phyloP scores from a whole-genome alignment of 2,888 invertebrate species.

The Drosophila nr. perissopoda region DNA sequence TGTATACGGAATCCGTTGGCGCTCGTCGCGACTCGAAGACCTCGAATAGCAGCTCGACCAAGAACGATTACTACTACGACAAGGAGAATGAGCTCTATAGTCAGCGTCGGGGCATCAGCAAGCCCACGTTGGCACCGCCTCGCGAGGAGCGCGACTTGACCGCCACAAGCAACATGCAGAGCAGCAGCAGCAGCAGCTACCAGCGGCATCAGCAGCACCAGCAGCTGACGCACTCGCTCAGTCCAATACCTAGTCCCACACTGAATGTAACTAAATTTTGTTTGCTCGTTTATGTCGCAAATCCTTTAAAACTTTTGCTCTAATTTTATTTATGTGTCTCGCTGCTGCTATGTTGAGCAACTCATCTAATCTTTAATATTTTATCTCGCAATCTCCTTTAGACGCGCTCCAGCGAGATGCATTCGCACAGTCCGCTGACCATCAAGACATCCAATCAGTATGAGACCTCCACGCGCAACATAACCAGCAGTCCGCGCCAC shows the following conservation, averaged over 20 bases:
- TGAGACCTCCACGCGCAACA: constrained; percentile 81
- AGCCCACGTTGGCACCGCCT: constrained; percentile 81
- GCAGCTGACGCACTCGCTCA: constrained; percentile 74
- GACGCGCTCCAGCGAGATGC: constrained; percentile 84
- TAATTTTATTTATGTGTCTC: constrained; percentile 13
- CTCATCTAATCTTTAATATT: constrained; percentile 8
- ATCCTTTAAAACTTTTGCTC: constrained; percentile 9
- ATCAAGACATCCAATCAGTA: constrained; percentile 84
- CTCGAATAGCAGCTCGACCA: constrained; percentile 72
- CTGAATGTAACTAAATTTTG: constrained; percentile 84
- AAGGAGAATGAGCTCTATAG: constrained; percentile 84
- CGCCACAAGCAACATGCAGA: constrained; percentile 44
- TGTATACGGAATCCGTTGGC: constrained; percentile 77
- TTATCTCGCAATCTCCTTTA: constrained; percentile 32
- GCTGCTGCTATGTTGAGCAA: background rate
- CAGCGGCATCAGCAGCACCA: constrained; percentile 42
- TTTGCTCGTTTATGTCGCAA: constrained; percentile 22
- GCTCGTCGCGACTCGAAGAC: constrained; percentile 82
- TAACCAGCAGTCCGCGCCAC: constrained; percentile 82
- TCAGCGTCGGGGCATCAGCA: constrained; percentile 75
- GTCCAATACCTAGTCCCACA: constrained; percentile 84
- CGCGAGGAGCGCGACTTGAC: constrained; percentile 82
- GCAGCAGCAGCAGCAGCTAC: constrained; percentile 49
- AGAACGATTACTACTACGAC: constrained; percentile 84
- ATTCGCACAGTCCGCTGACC: constrained; percentile 84